phyloP scores from a whole-genome alignment of 2,888 invertebrate genomes.

The Loripinus fragilis region DNA sequence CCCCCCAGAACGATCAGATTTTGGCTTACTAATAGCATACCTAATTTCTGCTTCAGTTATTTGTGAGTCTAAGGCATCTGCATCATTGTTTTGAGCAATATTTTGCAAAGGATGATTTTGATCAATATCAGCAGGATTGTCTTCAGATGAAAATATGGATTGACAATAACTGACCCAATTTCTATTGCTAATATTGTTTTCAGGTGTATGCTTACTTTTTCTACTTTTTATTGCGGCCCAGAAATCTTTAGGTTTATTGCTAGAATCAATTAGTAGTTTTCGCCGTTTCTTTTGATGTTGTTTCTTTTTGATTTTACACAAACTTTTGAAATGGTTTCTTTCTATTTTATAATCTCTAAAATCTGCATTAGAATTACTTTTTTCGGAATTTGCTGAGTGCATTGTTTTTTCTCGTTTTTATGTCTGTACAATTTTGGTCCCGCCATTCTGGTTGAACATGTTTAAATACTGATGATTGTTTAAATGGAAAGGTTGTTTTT shows the following conservation, averaged over 20 bases:
- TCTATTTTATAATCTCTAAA: background rate
- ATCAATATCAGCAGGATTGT: no score
- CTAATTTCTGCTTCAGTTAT: no score
- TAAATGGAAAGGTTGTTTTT: background rate
- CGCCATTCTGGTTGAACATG: background rate
- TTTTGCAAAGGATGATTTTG: no score
- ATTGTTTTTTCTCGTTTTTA: background rate
- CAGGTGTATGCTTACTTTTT: no score
- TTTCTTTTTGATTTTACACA: no score
- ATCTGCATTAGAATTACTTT: background rate
- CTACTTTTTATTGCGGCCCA: background rate
- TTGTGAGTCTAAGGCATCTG: no score
- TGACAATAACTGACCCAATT: no score
- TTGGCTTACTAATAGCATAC: no score
- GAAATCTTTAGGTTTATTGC: background rate
- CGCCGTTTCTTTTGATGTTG: background rate
- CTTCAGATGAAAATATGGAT: no score
- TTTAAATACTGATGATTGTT: background rate
- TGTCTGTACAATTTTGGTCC: background rate
- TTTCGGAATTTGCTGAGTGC: background rate
- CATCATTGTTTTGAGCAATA: no score
- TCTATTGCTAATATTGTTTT: no score
- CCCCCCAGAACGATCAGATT: no score
- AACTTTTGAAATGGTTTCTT: background rate
- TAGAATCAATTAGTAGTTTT: background rate